Evolutionary conservation across 2,113 vertebrate species (phyloP).

Genomic region (Ariopsis seemanni): DNA sequence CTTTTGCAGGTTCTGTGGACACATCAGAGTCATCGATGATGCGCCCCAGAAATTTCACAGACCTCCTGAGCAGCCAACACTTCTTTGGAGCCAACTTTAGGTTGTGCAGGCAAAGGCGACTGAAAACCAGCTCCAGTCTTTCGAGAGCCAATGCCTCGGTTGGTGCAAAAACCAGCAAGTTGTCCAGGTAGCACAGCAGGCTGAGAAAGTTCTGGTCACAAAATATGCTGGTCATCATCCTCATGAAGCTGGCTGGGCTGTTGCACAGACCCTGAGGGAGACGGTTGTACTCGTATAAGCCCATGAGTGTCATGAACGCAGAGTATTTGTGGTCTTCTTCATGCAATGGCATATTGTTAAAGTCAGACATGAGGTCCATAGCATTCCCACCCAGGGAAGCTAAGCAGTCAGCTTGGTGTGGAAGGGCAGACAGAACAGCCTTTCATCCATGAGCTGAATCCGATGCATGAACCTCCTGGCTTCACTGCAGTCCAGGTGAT

Average conservation of each 20-base stretch:
- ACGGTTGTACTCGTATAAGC: neutral
- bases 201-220: neutral
- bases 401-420: neutral
- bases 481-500: neutral
- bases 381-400: neutral
- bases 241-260: neutral
- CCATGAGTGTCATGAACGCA: neutral
- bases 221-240: neutral
- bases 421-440: neutral
- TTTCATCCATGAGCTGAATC: neutral
- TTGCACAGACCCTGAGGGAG: neutral
- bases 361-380: neutral
- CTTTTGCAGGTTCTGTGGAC: neutral
- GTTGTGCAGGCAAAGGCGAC: neutral
- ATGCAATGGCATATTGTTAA: slow-evolving; percentile 6
- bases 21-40: neutral
- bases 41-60: neutral
- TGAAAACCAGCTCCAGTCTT: neutral
- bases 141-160: neutral
- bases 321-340: neutral
- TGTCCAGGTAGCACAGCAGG: neutral
- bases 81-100: neutral
- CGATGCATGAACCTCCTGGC: neutral
- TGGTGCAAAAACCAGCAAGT: neutral
- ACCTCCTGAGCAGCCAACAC: neutral